A percentile compares a stretch with the other conserved stretches of the same genome.
phyloP scores from a whole-genome alignment of 1,140 invertebrate genomes.

The Plutomurus gul region DNA sequence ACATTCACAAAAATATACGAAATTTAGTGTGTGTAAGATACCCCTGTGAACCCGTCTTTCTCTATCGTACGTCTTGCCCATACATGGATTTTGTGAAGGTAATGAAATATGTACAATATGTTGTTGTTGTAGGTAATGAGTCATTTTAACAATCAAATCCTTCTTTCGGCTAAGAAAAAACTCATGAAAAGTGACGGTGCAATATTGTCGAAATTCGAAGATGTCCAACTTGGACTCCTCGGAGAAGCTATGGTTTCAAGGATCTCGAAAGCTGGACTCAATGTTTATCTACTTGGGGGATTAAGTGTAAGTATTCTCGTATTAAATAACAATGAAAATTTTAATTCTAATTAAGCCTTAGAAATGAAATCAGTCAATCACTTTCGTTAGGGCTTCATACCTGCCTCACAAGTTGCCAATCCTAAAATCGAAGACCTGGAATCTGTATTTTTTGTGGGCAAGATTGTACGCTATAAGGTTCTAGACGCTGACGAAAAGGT shows the following conservation, averaged over 20 bases:
- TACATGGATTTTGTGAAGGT: no score
- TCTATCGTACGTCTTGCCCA: no score
- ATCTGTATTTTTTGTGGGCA: not conserved
- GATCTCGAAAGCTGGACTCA: conserved; percentile 42
- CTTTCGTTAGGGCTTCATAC: conserved; percentile 25
- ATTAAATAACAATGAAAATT: not conserved
- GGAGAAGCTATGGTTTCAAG: conserved; percentile 41
- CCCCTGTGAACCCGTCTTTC: no score
- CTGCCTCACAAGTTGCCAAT: conserved; percentile 21
- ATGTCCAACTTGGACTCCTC: conserved; percentile 32
- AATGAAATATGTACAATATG: not conserved
- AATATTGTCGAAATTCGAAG: conserved; percentile 32
- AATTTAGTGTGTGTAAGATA: no score
- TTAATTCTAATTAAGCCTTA: not conserved
- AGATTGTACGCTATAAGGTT: not conserved
- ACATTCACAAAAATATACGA: no score
- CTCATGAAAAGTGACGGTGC: conserved; percentile 39
- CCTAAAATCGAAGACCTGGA: conserved; percentile 53
- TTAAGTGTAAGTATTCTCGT: conserved; percentile 33
- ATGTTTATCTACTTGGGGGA: conserved; percentile 44
- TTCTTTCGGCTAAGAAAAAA: conserved; percentile 49
- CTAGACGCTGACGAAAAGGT: not conserved
- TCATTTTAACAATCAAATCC: conserved; percentile 26
- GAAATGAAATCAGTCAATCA: not conserved
- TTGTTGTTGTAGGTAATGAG: conserved; percentile 38